These are phyloP conservation scores for Lagorchestes hirsutus DNA, from an alignment of 2,797 vertebrate genomes.

Conservation along the genomic window DNA sequence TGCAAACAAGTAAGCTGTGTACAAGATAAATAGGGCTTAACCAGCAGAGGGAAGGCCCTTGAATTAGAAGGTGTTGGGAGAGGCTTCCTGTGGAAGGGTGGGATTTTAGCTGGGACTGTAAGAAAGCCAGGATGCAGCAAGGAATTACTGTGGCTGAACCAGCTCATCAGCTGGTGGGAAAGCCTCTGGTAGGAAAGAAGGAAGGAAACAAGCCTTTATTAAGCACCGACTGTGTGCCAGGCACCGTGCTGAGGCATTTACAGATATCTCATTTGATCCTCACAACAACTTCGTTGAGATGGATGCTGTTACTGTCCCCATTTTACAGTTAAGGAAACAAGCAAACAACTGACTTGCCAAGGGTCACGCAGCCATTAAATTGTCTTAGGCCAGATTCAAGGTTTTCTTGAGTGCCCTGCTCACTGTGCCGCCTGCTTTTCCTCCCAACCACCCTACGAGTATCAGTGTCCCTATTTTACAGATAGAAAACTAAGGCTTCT, in stretches of 20 bases:
- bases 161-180: not conserved
- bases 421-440: not conserved
- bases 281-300: not conserved
- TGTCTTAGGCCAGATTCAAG: not conserved
- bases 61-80: not conserved
- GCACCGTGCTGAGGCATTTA: not conserved
- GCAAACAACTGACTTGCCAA: not conserved
- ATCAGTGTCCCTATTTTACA: not conserved
- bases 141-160: not conserved
- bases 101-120: not conserved
- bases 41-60: not conserved
- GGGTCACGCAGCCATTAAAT: not conserved
- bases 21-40: not conserved
- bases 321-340: not conserved
- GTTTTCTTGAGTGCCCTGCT: not conserved
- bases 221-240: not conserved
- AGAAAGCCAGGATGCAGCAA: not conserved
- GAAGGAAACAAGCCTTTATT: not conserved
- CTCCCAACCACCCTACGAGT: not conserved
- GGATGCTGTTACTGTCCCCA: not conserved
- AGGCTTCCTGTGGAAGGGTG: not conserved
- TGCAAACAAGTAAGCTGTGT: not conserved
- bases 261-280: not conserved
- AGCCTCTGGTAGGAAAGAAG: not conserved
- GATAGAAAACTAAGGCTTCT: not conserved